phyloP scores from a whole-genome alignment of 2,797 vertebrate species.

The Odontamblyopus lacepedii region DNA sequence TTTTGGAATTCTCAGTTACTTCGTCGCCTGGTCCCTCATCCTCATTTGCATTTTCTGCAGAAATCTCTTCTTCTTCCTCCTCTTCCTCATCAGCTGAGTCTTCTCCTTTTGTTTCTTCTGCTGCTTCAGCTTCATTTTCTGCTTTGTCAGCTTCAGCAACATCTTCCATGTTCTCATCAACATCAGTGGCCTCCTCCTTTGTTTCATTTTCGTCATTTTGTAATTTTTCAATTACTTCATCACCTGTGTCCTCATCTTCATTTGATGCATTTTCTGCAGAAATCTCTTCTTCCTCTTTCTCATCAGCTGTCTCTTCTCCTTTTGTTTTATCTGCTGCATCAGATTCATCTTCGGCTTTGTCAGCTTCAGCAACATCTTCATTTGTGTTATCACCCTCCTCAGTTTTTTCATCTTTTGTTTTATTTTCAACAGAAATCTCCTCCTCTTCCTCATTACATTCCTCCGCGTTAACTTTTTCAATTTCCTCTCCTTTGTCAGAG shows the following conservation, averaged over 20 bases:
- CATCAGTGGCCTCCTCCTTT: neutral
- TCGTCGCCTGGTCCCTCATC: neutral
- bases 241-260: neutral
- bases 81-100: conserved; percentile 17
- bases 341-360: neutral
- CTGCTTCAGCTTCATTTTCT: neutral
- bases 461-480: conserved; percentile 14
- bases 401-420: neutral
- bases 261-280: neutral
- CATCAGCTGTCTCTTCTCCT: neutral
- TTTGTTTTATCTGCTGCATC: neutral
- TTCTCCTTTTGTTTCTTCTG: neutral
- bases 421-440: conserved; percentile 15
- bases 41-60: neutral
- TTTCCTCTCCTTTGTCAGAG: neutral
- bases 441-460: neutral
- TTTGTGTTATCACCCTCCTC: neutral
- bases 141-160: neutral
- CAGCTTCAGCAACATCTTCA: neutral
- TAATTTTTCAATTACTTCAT: neutral
- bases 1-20: neutral
- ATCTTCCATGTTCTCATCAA: neutral
- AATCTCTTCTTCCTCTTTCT: conserved; percentile 16
- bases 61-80: conserved; percentile 18
- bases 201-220: neutral